Conservation (phyloP, 1,140 invertebrate species). For the Cydia splendana region DNA sequence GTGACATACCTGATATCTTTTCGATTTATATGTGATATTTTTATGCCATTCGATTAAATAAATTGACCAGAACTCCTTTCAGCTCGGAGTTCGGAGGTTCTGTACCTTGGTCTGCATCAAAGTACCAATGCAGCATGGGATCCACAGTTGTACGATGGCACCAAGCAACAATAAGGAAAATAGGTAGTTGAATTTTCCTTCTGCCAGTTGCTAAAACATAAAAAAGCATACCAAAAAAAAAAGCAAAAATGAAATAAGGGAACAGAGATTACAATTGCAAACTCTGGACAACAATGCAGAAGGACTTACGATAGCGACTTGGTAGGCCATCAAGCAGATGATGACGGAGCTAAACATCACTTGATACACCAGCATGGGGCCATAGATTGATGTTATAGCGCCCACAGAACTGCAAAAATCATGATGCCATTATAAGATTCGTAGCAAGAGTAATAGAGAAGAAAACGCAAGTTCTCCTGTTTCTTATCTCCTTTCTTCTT, state of each 20-base stretch:
- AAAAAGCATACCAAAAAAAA: too few species aligned
- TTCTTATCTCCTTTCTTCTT: too few species aligned
- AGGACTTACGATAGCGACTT: slow-evolving; percentile 2
- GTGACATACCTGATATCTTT: too few species aligned
- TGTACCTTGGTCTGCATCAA: background rate
- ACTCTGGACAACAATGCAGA: too few species aligned
- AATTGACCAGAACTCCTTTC: background rate
- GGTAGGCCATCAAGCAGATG: background rate
- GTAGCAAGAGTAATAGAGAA: too few species aligned
- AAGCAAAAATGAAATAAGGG: too few species aligned
- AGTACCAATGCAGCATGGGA: slow-evolving; percentile 1
- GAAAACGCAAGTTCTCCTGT: too few species aligned
- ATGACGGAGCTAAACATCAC: background rate
- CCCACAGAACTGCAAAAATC: background rate
- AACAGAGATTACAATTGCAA: too few species aligned
- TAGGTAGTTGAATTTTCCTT: background rate
- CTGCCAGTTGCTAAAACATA: background rate
- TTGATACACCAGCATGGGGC: background rate
- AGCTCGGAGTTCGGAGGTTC: too few species aligned
- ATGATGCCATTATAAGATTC: too few species aligned
- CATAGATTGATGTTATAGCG: background rate
- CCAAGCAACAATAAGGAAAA: background rate
- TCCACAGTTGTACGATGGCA: background rate
- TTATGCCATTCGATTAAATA: too few species aligned
- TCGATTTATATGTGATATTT: too few species aligned